Conservation (phyloP, 1,140 invertebrate species). For the Drosophila mojavensis region DNA sequence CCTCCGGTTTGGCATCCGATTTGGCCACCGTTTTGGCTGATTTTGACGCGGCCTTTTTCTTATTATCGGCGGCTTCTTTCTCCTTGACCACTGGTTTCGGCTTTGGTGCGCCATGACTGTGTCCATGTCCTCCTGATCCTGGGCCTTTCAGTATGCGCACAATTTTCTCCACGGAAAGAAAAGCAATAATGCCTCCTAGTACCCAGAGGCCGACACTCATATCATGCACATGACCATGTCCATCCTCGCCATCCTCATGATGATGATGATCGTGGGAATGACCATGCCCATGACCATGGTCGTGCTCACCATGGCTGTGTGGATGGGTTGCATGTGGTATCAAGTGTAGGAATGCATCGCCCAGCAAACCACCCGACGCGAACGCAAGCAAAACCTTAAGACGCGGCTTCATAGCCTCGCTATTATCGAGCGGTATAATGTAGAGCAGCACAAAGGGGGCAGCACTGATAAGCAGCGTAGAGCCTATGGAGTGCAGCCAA, state of each 20-base stretch:
- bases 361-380: constrained; percentile 96
- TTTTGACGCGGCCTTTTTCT: constrained; percentile 82
- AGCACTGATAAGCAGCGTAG: constrained; percentile 96
- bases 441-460: constrained; percentile 97
- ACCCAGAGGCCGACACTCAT: constrained; percentile 94
- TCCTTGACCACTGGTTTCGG: constrained; percentile 37
- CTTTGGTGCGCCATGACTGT: constrained; percentile 79
- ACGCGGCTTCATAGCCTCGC: constrained; percentile 91
- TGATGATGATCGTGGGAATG: constrained; percentile 85
- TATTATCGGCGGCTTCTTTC: constrained; percentile 67
- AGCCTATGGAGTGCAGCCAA: constrained; percentile 93
- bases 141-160: constrained; percentile 95
- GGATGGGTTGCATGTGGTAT: constrained; percentile 95
- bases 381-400: constrained; percentile 94
- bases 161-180: constrained; percentile 96
- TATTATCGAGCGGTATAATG: constrained; percentile 96
- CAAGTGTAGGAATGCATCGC: constrained; percentile 98
- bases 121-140: constrained; percentile 85
- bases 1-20: too few species aligned
- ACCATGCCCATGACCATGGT: constrained; percentile 83
- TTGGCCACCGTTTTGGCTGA: constrained; percentile 31
- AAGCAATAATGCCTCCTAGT: constrained; percentile 93
- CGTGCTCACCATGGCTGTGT: constrained; percentile 84
- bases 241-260: constrained; percentile 82
- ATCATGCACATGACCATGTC: constrained; percentile 88